Evolutionary conservation across 2,113 vertebrate genomes (phyloP).

Genomic region (Pseudois nayaur): DNA sequence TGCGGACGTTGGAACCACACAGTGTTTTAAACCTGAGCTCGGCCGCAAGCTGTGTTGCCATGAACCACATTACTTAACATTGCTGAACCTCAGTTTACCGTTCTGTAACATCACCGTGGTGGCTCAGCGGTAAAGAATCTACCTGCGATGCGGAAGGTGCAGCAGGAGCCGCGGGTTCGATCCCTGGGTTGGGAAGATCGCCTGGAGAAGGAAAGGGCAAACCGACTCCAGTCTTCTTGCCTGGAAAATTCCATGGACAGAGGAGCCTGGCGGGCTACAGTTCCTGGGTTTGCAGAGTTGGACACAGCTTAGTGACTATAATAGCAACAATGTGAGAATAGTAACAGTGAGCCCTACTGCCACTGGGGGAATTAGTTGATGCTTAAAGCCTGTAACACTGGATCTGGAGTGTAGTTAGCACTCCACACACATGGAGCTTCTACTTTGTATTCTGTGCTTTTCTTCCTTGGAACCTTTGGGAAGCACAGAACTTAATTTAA

Average conservation of each 20-base stretch:
- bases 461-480: neutral
- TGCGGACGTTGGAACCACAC: neutral
- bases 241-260: neutral
- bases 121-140: neutral
- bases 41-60: neutral
- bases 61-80: neutral
- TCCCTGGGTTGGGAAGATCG: neutral
- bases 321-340: neutral
- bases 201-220: neutral
- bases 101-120: neutral
- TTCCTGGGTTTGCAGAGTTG: neutral
- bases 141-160: neutral
- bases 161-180: accelerated
- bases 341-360: neutral
- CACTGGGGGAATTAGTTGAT: neutral
- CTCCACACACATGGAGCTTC: neutral
- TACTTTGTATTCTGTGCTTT: neutral
- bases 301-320: accelerated
- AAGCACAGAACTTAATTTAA: neutral
- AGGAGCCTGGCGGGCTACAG: neutral
- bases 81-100: neutral
- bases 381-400: neutral
- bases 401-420: neutral
- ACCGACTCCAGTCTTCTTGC: neutral
- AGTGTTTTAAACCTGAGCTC: neutral